Evolutionary conservation across 2,888 invertebrate genomes (phyloP), one percentile per base, ranked within the genome.

Genomic region (Caenorhabditis parvicauda): DNA sequence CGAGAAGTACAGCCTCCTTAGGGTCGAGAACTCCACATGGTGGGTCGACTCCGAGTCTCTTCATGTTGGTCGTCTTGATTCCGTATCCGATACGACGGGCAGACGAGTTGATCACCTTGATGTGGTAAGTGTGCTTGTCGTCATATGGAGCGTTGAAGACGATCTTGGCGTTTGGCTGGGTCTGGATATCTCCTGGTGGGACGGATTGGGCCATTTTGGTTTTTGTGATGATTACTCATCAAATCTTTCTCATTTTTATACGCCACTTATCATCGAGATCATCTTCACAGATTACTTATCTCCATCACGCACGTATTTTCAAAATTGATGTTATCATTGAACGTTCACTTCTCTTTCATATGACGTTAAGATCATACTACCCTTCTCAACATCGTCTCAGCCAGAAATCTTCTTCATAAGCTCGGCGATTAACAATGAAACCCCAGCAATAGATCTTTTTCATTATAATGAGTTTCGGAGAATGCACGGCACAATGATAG

Each of bases 61-160:
- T 71, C 71, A 70, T 67, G 67, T 70, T 70, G 47, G 71, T 71
- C 38, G 70, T 70, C 68, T 70, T 70, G 70, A 70, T 59, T 17
- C 62, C 68, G 65, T 57, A 70, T 32, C 71, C 71, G 56, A 71
- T 70, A 35, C 70, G 67, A 42, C 64, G 64, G 42, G 59, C 71
- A 25, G 68, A 63, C 19, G 67, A 42, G 65, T 71, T 70, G 66
- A 59, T 64, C 43, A 67, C 66, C 60, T 67, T 67, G 64, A 72
- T 67, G 66, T 72, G 67, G 56, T 69, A 69, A 54, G 69, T 68
- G 67, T 70, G 68, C 64, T 70, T 71, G 60, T 71, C 67, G 55
- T 70, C 70, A 64, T 70, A 72, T 46, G 72, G 72, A 37, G 72
- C 72, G 52, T 72, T 72, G 72, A 70, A 72, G 56, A 72, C 72